phyloP scores from a whole-genome alignment of 2,888 invertebrate species.

The Trichopria drosophilae region DNA sequence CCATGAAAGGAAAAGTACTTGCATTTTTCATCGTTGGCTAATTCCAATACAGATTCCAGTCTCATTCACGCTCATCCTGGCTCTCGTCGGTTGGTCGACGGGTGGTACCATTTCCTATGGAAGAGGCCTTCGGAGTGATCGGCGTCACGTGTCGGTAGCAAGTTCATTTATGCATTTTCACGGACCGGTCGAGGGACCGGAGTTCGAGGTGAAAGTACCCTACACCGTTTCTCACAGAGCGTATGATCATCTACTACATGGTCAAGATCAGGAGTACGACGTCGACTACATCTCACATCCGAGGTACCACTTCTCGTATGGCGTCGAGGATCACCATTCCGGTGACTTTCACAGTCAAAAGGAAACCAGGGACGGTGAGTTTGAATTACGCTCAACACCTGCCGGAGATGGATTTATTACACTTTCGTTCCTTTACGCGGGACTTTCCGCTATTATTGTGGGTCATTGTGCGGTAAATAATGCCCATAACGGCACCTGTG shows the following conservation, averaged over 20 bases:
- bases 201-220: conserved; percentile 52
- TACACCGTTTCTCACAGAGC: conserved; percentile 42
- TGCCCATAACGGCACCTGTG: no score
- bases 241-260: conserved; percentile 40
- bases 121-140: conserved; percentile 31
- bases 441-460: no score
- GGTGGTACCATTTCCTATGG: conserved; percentile 28
- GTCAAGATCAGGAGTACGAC: conserved; percentile 40
- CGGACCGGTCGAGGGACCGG: conserved; percentile 54
- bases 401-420: no score
- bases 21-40: no score
- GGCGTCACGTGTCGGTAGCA: conserved; percentile 43
- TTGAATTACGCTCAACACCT: no score
- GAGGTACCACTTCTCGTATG: conserved; percentile 52
- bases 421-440: no score
- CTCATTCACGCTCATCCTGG: conserved; percentile 26
- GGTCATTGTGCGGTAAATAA: no score
- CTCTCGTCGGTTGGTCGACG: conserved; percentile 24
- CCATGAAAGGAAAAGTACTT: no score
- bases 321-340: conserved; percentile 52
- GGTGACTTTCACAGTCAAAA: conserved; percentile 58
- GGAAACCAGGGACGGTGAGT: conserved; percentile 55
- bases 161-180: conserved; percentile 54
- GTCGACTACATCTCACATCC: conserved; percentile 53
- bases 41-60: no score